phyloP scores from a whole-genome alignment of 2,888 invertebrate genomes.

The Acanthosoma haemorrhoidale region DNA sequence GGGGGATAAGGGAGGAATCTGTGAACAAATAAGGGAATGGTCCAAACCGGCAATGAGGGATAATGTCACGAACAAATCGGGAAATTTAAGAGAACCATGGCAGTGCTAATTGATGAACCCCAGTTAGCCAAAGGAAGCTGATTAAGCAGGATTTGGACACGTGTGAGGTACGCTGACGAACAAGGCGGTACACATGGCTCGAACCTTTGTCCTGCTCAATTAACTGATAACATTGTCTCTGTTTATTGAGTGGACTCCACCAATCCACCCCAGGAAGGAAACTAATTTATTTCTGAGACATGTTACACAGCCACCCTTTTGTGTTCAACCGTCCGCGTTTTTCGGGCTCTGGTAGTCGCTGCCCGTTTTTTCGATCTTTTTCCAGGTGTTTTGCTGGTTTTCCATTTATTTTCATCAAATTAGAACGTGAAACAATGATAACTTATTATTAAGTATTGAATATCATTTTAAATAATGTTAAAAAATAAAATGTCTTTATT shows the following conservation, averaged over 20 bases:
- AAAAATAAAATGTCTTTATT: too few species aligned
- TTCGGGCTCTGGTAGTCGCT: too few species aligned
- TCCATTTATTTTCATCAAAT: too few species aligned
- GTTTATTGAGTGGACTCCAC: background rate
- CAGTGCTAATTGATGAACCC: background rate
- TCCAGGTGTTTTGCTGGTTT: too few species aligned
- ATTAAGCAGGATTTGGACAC: background rate
- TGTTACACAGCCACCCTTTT: too few species aligned
- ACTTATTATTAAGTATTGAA: too few species aligned
- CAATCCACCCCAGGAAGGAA: background rate
- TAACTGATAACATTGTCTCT: slow-evolving; percentile 26
- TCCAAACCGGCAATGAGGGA: background rate
- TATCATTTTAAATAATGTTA: too few species aligned
- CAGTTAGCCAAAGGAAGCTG: background rate
- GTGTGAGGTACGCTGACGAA: background rate
- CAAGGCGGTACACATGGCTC: background rate
- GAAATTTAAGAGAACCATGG: background rate
- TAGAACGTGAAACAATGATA: too few species aligned
- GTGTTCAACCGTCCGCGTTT: too few species aligned
- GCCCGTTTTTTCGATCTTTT: too few species aligned
- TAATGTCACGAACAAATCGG: background rate
- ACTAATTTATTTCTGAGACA: too few species aligned
- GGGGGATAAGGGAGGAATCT: background rate
- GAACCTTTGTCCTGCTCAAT: slow-evolving; percentile 17
- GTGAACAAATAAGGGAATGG: background rate